Percentiles rank a stretch among this genome's conserved stretches.
These are phyloP conservation scores for Nycteola revayana DNA, from an alignment of 2,888 invertebrate species.

Conservation along the genomic window DNA sequence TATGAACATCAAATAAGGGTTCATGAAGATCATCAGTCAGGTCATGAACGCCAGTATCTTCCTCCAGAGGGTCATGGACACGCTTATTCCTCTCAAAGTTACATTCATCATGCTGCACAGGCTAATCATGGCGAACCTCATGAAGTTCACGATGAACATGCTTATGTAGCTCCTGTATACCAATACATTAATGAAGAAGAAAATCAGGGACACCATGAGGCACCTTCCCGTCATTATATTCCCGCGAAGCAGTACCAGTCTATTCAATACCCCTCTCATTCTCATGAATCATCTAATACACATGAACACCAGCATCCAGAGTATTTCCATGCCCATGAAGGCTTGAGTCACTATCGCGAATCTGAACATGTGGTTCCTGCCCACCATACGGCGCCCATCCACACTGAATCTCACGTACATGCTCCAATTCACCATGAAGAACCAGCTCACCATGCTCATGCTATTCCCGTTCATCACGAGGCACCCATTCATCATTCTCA, in stretches of 20 bases:
- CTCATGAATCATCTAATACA: constrained; percentile 36
- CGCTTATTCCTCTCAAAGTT: constrained; percentile 53
- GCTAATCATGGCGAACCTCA: constrained; percentile 48
- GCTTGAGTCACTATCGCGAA: constrained; percentile 19
- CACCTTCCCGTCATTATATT: constrained; percentile 19
- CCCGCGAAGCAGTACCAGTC: constrained; percentile 30
- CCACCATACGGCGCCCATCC: background rate
- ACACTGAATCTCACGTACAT: too few species aligned
- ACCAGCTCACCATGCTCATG: constrained; percentile 4
- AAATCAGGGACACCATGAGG: constrained; percentile 24
- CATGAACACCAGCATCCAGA: constrained; percentile 17
- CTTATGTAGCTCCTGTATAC: constrained; percentile 52
- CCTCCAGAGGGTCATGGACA: constrained; percentile 32
- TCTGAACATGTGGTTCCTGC: constrained; percentile 5
- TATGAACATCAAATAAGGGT: constrained; percentile 40
- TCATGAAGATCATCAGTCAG: constrained; percentile 41
- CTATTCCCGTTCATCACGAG: constrained; percentile 1
- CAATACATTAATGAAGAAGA: constrained; percentile 46
- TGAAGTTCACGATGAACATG: constrained; percentile 44
- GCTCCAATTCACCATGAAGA: background rate
- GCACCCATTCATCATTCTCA: constrained; percentile 4
- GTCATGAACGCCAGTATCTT: constrained; percentile 19
- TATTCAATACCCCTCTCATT: constrained; percentile 31
- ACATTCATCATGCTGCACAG: constrained; percentile 47
- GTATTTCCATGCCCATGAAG: constrained; percentile 25